Base-by-base conservation (phyloP, 2,797 vertebrate species). In the Parauchenoglanis punctatus region DNA sequence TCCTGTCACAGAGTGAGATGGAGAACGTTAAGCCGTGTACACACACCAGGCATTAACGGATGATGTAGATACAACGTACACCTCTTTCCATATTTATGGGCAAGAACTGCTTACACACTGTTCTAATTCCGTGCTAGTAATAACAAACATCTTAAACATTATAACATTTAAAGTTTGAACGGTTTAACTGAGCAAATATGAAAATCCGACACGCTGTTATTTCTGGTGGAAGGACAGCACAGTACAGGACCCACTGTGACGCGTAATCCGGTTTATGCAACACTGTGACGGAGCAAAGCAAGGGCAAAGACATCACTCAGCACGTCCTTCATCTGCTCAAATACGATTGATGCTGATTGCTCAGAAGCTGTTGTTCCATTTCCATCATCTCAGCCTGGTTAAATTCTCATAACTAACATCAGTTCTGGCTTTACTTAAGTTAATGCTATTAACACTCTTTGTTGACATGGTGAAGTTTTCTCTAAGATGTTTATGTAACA, bases 1-100 rank as follows among this genome's bases (percentile, higher is more conserved):
- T 98, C 96, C 98, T 99, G 93, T 90, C 70, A 81, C 75, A 76
- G 10, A 75, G 49, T 10, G 72, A 87, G 78, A 86, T 0, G 54
- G 31, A 75, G n/a, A 56, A 90, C 10, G 25, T 88, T 44, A 78
- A 49, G 58, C 25, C 2, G 7, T 25, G 15, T 70, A 75, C 68
- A 81, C 81, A 83, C 63, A 90, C 56, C 59, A 35, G 61, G 10
- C 61, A 28, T 65, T n/a, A 65, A 65, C 25, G 4, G 25, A 65
- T 28, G 61, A 65, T 4, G 61, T 65, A 11, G 61, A n/a, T 25
- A n/a, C 59, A n/a, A 11, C 23, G 23, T 63, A n/a, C 25, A n/a
- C n/a, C 11, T 65, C 61, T 65, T 28, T 58, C 1, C 17, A 58
- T 58, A 7, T 18, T 58, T 23, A 59, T 23, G 58, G 61, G n/a